Evolutionary conservation across 2,113 vertebrate genomes (phyloP).

Genomic region (Columbina picui): DNA sequence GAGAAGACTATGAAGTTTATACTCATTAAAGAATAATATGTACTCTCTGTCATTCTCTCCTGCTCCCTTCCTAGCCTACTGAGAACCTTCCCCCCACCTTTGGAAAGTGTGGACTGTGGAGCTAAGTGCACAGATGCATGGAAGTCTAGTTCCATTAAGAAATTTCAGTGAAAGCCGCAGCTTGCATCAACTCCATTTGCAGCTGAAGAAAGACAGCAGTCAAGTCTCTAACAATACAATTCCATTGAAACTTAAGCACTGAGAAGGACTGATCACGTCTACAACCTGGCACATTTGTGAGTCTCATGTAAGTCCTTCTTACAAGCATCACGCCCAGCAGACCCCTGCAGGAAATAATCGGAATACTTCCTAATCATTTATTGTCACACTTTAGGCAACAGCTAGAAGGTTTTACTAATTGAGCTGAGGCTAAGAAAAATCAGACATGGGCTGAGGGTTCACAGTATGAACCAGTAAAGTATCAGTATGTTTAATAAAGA

Average conservation of each 20-base stretch:
- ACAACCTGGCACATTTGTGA: background rate
- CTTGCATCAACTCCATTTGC: accelerated
- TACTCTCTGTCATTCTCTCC: background rate
- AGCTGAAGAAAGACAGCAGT: background rate
- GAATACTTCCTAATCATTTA: background rate
- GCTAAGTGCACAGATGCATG: background rate
- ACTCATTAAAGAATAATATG: background rate
- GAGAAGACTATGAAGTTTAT: background rate
- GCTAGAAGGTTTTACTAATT: background rate
- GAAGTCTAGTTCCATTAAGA: background rate
- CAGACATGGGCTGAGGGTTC: background rate
- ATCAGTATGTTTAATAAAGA: background rate
- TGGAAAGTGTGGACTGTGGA: background rate
- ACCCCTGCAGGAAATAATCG: background rate
- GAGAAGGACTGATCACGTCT: background rate
- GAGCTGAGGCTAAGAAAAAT: background rate
- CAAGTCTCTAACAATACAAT: background rate
- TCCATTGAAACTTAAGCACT: background rate
- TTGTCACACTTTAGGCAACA: background rate
- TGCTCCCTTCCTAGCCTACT: background rate
- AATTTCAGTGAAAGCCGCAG: background rate
- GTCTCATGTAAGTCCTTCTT: background rate
- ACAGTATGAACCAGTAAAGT: background rate
- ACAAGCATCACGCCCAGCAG: background rate
- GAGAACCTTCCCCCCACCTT: background rate